Evolutionary conservation across 2,797 vertebrate genomes (phyloP), one percentile per base, ranked within the genome.

Genomic region (Neosilurus mollespiculum): DNA sequence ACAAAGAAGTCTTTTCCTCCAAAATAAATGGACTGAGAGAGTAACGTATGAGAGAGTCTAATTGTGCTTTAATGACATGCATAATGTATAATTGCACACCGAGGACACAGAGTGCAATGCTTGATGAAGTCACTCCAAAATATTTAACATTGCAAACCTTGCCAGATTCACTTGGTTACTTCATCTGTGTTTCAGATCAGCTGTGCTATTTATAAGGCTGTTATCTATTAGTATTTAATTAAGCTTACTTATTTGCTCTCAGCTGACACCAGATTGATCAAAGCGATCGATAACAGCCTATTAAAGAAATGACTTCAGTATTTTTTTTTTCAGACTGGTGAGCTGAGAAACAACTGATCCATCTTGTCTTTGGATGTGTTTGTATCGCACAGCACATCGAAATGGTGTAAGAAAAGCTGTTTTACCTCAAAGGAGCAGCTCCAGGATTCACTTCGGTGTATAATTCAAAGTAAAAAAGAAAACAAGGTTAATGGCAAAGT

Each of bases 181-280:
- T 71, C 82, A 80, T 79, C 75, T 87, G 86, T 87, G 87, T 86
- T 86, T 86, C 80, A 75, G 88, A 81, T 84, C 83, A 80, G 85
- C 66, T 83, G 72, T 71, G 81, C 75, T 85, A 86, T 90, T 88
- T 90, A 88, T 91, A 90, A 87, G 87, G 80, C 86, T 89, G 85
- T 84, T 90, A 91, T 90, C 90, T 89, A 92, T 93, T 91, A 92
- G 89, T 88, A 88, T 92, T 92, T 90, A 91, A 89, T 90, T 88
- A 91, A 90, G 87, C 88, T 90, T 88, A 89, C 88, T 92, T 90
- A 89, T 90, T 93, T 87, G 88, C 88, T 90, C 84, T 91, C 90
- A 90, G 89, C 92, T 92, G 92, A 91, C 90, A 90, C 90, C 78
- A 88, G 64, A 92, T 91, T 92, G 91, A 91, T 90, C 88, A 91